Conservation (phyloP, 2,797 vertebrate species). For the Picus viridis region DNA sequence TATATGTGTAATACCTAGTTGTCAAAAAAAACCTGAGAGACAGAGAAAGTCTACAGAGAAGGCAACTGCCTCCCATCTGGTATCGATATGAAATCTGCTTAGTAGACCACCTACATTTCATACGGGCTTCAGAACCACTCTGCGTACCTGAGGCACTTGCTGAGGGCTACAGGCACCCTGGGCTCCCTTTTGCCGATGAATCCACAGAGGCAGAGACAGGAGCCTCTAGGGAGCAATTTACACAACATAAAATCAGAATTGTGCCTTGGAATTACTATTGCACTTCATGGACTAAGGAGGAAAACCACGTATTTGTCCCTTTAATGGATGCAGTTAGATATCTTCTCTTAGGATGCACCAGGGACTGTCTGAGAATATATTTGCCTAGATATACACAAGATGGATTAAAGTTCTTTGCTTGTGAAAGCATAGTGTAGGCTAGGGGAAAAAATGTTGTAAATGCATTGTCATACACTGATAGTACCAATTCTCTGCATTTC, state of each 20-base stretch:
- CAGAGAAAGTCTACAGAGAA: background rate
- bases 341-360: background rate
- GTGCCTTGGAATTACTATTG: background rate
- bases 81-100: too few relatives aligned
- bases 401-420: background rate
- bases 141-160: fast-evolving
- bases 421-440: background rate
- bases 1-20: too few relatives aligned
- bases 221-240: background rate
- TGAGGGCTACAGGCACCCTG: background rate
- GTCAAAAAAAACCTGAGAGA: background rate
- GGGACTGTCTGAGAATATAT: background rate
- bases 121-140: background rate
- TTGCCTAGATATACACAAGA: background rate
- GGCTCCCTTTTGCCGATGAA: background rate
- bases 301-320: background rate
- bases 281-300: background rate
- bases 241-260: background rate
- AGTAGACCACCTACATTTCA: background rate
- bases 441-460: background rate
- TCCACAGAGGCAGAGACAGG: background rate
- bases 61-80: background rate
- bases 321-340: background rate
- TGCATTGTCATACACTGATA: background rate
- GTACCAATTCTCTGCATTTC: background rate